Percentiles rank a stretch among this genome's conserved stretches.
Evolutionary conservation across 2,797 vertebrate species (phyloP).

Genomic region (Pangasius macronema): DNA sequence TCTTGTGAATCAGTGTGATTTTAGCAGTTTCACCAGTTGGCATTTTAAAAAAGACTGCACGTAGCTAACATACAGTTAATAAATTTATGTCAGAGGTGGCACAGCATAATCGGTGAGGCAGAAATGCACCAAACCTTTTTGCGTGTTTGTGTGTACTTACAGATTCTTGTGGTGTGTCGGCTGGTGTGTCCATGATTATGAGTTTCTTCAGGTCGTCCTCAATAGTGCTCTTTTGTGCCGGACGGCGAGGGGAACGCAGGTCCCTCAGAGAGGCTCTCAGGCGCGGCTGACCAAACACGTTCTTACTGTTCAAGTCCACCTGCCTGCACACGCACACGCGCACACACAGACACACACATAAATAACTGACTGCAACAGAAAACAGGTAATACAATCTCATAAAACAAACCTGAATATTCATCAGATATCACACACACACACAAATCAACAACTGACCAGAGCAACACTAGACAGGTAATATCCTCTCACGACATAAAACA

Average conservation of each 20-base stretch:
- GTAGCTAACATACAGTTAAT: background rate
- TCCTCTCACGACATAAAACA: background rate
- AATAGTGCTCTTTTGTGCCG: conserved; percentile 85
- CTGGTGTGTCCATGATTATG: conserved; percentile 89
- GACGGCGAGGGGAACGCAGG: conserved; percentile 86
- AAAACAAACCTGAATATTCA: background rate
- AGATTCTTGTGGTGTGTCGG: conserved; percentile 72
- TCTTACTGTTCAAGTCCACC: conserved; percentile 85
- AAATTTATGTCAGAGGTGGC: background rate
- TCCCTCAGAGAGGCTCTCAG: conserved; percentile 89
- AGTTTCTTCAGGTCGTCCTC: conserved; percentile 93
- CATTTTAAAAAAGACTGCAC: background rate
- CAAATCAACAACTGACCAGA: background rate
- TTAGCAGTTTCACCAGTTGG: background rate
- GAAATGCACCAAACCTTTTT: background rate
- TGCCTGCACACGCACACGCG: conserved; percentile 71
- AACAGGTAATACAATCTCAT: background rate
- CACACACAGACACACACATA: conserved; percentile 25
- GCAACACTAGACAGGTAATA: background rate
- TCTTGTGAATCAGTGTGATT: background rate
- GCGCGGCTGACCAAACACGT: conserved; percentile 90
- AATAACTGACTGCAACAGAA: background rate
- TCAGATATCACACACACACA: background rate
- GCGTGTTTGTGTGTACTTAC: conserved; percentile 53
- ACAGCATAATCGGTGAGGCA: background rate